These are phyloP conservation scores for Venustaconcha ellipsiformis DNA, from an alignment of 1,140 invertebrate species.

Conservation along the genomic window DNA sequence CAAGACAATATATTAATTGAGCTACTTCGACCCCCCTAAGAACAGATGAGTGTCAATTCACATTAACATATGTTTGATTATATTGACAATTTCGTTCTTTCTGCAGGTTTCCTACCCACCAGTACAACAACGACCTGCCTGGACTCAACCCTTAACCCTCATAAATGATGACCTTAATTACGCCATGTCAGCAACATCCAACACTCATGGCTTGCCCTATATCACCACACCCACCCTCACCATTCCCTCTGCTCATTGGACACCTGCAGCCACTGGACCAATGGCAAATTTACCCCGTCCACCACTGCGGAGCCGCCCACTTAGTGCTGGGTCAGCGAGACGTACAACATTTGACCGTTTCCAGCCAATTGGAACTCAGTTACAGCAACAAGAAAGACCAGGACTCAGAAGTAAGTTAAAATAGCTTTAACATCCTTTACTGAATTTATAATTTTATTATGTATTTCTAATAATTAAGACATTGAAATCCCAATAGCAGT, in stretches of 20 bases:
- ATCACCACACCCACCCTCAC: conserved; percentile 42
- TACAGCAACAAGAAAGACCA: too few relatives aligned
- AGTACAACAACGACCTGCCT: conserved; percentile 57
- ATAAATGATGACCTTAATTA: conserved; percentile 33
- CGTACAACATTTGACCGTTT: conserved; percentile 32
- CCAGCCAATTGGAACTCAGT: too few relatives aligned
- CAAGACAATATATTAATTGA: too few relatives aligned
- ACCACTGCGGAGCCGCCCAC: conserved; percentile 56
- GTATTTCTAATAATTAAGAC: too few relatives aligned
- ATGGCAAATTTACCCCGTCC: conserved; percentile 47
- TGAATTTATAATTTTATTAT: too few relatives aligned
- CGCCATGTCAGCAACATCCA: conserved; percentile 10
- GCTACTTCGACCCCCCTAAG: too few relatives aligned
- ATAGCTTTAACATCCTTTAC: too few relatives aligned
- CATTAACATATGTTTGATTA: too few relatives aligned
- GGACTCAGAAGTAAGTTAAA: too few relatives aligned
- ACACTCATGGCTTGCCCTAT: conserved; percentile 37
- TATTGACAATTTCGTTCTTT: not conserved
- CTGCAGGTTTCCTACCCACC: conserved; percentile 59
- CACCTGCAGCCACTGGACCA: conserved; percentile 36
- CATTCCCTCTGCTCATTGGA: conserved; percentile 44
- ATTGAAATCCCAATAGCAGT: too few relatives aligned
- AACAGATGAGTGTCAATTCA: too few relatives aligned
- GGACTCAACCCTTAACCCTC: conserved; percentile 53
- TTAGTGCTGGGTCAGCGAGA: conserved; percentile 59